A percentile compares a stretch with the other conserved stretches of the same genome.
phyloP scores from a whole-genome alignment of 2,888 invertebrate species.

The Plagodis dolabraria region DNA sequence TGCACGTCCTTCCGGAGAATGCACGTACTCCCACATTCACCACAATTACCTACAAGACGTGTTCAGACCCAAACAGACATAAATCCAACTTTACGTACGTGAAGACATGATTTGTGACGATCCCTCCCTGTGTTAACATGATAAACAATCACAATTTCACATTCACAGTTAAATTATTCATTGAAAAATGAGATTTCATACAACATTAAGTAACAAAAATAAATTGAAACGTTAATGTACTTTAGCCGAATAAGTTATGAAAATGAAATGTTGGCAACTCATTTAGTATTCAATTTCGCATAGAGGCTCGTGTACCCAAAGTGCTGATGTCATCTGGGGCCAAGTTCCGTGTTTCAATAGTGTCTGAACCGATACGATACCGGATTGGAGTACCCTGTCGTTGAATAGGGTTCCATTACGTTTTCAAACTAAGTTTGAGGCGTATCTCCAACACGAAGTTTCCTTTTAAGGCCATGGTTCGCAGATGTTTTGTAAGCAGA shows the following conservation, averaged over 20 bases:
- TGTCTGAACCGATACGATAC: conserved; percentile 19
- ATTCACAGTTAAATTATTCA: conserved; percentile 44
- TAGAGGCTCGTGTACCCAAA: conserved; percentile 23
- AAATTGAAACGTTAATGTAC: conserved; percentile 47
- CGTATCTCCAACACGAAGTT: conserved; percentile 25
- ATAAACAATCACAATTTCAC: conserved; percentile 32
- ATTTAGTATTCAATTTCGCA: conserved; percentile 25
- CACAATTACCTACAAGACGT: conserved; percentile 1
- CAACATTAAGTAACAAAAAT: conserved; percentile 43
- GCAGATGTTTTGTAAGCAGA: not conserved
- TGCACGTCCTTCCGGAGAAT: conserved; percentile 12
- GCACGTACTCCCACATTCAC: conserved; percentile 7
- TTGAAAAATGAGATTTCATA: conserved; percentile 46
- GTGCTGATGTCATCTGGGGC: conserved; percentile 25
- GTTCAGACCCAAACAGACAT: conserved; percentile 20
- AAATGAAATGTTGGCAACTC: conserved; percentile 24
- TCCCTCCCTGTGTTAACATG: conserved; percentile 21
- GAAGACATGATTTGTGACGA: conserved; percentile 27
- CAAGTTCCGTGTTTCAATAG: conserved; percentile 20
- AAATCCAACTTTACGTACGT: conserved; percentile 21
- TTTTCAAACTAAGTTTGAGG: conserved; percentile 28
- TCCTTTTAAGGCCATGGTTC: conserved; percentile 9
- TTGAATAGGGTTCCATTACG: conserved; percentile 29
- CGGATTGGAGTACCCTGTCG: conserved; percentile 20
- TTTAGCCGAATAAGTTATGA: conserved; percentile 30